Base-by-base conservation (phyloP, 2,113 vertebrate species). In the Sceloporus undulatus region DNA sequence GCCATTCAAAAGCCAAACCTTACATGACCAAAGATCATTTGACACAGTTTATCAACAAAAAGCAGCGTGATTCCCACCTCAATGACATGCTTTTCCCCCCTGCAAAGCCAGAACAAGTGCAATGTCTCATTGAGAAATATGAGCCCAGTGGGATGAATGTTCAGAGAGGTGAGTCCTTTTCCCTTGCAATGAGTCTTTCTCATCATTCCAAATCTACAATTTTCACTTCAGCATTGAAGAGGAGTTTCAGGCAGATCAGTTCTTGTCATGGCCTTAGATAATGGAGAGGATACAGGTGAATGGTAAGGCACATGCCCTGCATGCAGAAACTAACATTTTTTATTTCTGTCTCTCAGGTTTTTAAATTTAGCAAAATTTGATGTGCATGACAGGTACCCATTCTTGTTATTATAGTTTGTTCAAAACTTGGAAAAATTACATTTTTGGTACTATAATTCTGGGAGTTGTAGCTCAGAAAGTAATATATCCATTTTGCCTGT, bases 11-110 rank as follows among this genome's bases (percentile, higher is more conserved):
- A 94, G 97, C 97, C 76, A 99, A 99, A 93, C 99, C 99, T 76
- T 99, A 98, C 96, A 99, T 99, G 98, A 98, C 98, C 1, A 99
- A 98, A 92, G 98, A 99, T 13, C 98, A 98, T 89, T 95, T 99
- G 96, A 96, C 98, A 62, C 98, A 98, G 92, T 99, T 99, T 88
- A 98, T 99, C 93, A 99, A 99, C 87, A 97, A 98, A 95, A 99
- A 98, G 74, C 99, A 99, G 93, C 96, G 98, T 0, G 98, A 99
- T 93, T 96, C 98, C 0, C 97, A 98, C 68, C 98, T 99, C 84
- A 99, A 99, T 7, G 98, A 99, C 88, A 94, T 98, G 89, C 97
- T 99, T 59, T 99, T 98, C 91, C 98, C 98, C 0, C 98, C 96
- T 2, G 96, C 98, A 21, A 97, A 97, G 38, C 97, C 97, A 1